Conservation (phyloP, 2,888 invertebrate species). For the Yponomeuta sedellus region DNA sequence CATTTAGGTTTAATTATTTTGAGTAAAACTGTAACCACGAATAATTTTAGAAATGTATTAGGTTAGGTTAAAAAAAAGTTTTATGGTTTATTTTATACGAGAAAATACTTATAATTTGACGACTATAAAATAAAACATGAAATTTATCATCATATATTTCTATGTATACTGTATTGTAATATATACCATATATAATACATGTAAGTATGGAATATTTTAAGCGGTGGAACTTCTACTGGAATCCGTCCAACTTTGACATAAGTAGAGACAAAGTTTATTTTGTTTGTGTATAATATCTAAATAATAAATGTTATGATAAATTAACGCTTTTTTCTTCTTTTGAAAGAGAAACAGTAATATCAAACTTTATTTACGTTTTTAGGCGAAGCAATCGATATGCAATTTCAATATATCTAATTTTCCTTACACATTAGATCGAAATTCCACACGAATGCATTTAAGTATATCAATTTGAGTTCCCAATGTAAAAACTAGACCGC, state of each 20-base stretch:
- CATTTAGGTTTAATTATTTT: neutral
- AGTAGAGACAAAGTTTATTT: slow-evolving; percentile 18
- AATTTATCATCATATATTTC: neutral
- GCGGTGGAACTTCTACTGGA: slow-evolving; percentile 22
- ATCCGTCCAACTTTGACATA: slow-evolving; percentile 22
- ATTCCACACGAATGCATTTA: too few relatives aligned
- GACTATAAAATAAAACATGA: neutral
- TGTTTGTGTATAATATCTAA: slow-evolving; percentile 26
- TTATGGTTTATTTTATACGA: neutral
- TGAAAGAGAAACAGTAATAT: neutral
- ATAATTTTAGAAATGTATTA: neutral
- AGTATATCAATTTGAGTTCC: neutral
- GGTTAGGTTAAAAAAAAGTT: neutral
- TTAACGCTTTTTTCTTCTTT: neutral
- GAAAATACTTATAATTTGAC: neutral
- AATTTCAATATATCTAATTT: neutral
- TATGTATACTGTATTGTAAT: neutral
- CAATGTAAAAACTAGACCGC: neutral
- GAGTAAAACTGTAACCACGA: neutral
- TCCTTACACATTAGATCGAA: neutral
- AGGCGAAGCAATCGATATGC: neutral
- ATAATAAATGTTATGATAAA: slow-evolving; percentile 22
- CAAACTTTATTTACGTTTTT: neutral
- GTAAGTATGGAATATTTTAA: slow-evolving; percentile 18
- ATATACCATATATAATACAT: neutral